Base-by-base conservation (phyloP, 2,888 invertebrate genomes). In the Odontomyia ornata region DNA sequence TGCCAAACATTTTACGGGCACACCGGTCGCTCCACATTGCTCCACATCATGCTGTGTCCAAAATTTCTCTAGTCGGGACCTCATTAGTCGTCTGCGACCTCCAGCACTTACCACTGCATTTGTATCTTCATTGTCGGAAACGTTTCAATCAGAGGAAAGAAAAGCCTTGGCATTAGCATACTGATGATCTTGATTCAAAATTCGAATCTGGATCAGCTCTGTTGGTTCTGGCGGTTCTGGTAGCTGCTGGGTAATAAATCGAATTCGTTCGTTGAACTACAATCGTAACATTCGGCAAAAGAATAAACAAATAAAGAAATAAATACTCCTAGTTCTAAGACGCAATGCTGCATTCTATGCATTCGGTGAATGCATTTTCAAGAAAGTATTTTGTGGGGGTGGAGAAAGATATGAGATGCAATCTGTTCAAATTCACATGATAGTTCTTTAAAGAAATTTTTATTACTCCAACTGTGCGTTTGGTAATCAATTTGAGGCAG, bases 191-290 rank as follows among this genome's bases (percentile, higher is more conserved):
- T 30, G 21, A 65, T 36, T 7, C 36, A 9, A 18, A 28, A 27
- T 65, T 27, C 36, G 30, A 18, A 65, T 52, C 52, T 52, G 52
- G 52, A 52, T 52, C 52, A 52, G 52, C 52, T 52, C 52, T 43
- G 43, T 7, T 43, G 13, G 43, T 13, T 43, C n/a, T n/a, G n/a
- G n/a, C n/a, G n/a, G n/a, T n/a, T n/a, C n/a, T 36, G 36, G 36
- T 36, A 36, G 36, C 52, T 52, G 65, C 65, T 65, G 36, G 56
- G 52, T 21, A 71, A 72, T 72, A 72, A 72, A 72, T 72, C 56
- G 71, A 72, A 72, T 30, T 18, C 71, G 71, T 72, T 72, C 71
- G 56, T 72, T 72, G 71, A 72, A 72, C 71, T 72, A 47, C 71
- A 56, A 52, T 72, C 71, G 56, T 47, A 72, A 72, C 56, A 72